Conservation (phyloP, 2,113 vertebrate species). For the Cyprinodon variegatus region DNA sequence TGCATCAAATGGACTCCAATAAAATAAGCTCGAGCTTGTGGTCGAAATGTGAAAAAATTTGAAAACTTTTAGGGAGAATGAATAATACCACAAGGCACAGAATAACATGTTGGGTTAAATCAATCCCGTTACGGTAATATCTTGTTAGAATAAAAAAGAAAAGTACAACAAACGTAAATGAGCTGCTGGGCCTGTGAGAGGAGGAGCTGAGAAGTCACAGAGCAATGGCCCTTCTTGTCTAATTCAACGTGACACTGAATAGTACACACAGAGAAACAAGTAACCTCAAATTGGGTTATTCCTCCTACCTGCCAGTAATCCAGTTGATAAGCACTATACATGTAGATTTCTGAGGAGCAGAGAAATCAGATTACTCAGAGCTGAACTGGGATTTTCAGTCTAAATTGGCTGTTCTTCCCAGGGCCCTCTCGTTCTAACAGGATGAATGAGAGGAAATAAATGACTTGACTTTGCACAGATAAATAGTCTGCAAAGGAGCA, state of each 20-base stretch:
- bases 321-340: conserved; percentile 85
- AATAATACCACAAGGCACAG: neutral
- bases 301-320: conserved; percentile 84
- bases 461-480: conserved; percentile 76
- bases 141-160: conserved; percentile 43
- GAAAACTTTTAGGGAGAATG: neutral
- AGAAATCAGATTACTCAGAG: conserved; percentile 81
- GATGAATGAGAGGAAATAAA: conserved; percentile 75
- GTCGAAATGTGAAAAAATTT: neutral
- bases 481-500: conserved; percentile 62
- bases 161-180: conserved; percentile 38
- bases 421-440: conserved; percentile 69
- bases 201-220: conserved; percentile 56
- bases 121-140: conserved; percentile 46
- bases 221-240: conserved; percentile 71
- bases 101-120: conserved; percentile 1
- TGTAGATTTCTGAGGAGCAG: conserved; percentile 82
- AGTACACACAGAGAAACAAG: conserved; percentile 81
- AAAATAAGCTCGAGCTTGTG: too few relatives aligned
- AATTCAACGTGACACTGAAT: conserved; percentile 81
- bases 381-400: conserved; percentile 75
- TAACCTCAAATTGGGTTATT: conserved; percentile 84
- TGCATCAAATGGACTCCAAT: too few relatives aligned
- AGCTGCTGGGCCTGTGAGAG: conserved; percentile 26
- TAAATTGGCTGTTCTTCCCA: conserved; percentile 76